Percentiles rank a stretch among this genome's conserved stretches.
These are phyloP conservation scores for Tachypleus tridentatus DNA, from an alignment of 1,140 invertebrate species.

Conservation along the genomic window DNA sequence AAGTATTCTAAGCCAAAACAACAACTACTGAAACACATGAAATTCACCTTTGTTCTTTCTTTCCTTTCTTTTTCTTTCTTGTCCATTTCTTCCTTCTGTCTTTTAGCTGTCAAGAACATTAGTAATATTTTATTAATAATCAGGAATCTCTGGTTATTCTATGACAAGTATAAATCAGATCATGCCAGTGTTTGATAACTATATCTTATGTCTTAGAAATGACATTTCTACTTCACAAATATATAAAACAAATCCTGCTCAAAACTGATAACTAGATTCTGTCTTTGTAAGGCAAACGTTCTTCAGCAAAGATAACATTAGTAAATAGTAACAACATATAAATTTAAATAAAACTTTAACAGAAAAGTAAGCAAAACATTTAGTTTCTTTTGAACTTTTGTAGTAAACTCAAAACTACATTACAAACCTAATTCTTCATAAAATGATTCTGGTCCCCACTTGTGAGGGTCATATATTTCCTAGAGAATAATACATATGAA, in stretches of 20 bases:
- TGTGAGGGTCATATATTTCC: conserved; percentile 79
- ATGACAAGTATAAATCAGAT: neutral
- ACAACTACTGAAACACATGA: neutral
- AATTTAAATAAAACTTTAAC: too few relatives aligned
- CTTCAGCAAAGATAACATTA: too few relatives aligned
- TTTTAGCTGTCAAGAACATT: conserved; percentile 43
- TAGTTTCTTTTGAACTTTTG: too few relatives aligned
- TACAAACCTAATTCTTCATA: conserved; percentile 64
- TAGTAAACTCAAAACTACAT: too few relatives aligned
- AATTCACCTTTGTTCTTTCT: conserved; percentile 61
- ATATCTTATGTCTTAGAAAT: conserved; percentile 2
- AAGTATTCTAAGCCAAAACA: too few relatives aligned
- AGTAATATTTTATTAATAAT: neutral
- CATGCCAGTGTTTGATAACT: neutral
- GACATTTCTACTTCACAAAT: too few relatives aligned
- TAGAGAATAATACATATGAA: conserved; percentile 32
- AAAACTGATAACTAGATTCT: too few relatives aligned
- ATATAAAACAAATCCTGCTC: too few relatives aligned
- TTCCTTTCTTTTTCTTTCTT: conserved; percentile 79
- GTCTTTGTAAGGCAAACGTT: too few relatives aligned
- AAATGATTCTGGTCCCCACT: conserved; percentile 82
- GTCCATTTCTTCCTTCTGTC: conserved; percentile 86
- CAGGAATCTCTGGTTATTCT: neutral
- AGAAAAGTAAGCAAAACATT: too few relatives aligned
- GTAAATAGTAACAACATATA: too few relatives aligned